Percentiles rank a stretch among this genome's conserved stretches.
Evolutionary conservation across 2,797 vertebrate species (phyloP).

Genomic region (Austrolebias charrua): DNA sequence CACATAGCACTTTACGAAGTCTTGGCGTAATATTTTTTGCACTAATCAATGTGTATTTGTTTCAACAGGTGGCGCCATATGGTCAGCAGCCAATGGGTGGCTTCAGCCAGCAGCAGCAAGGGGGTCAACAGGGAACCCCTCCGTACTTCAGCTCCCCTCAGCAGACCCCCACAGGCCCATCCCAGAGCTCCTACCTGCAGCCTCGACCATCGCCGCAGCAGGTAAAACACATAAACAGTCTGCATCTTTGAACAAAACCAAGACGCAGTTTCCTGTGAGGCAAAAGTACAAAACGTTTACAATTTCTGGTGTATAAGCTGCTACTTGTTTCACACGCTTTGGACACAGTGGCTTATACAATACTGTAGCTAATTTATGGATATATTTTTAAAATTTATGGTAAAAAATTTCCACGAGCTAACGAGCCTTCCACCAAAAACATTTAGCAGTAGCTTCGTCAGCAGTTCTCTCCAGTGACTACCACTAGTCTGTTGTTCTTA

Average conservation of each 20-base stretch:
- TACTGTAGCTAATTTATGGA: too few species aligned
- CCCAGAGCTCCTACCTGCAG: constrained; percentile 86
- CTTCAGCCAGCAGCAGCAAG: constrained; percentile 78
- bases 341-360: too few species aligned
- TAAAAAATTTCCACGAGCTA: too few species aligned
- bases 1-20: too few species aligned
- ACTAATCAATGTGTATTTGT: constrained; percentile 48
- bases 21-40: constrained; percentile 24
- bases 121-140: constrained; percentile 86
- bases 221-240: constrained; percentile 71
- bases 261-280: background rate
- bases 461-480: too few species aligned
- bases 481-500: too few species aligned
- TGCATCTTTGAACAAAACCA: background rate
- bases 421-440: too few species aligned
- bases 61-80: constrained; percentile 88
- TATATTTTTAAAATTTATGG: too few species aligned
- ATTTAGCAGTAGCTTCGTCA: too few species aligned
- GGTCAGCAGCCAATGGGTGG: constrained; percentile 82
- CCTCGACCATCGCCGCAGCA: constrained; percentile 87
- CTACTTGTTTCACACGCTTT: too few species aligned
- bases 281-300: too few species aligned
- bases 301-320: too few species aligned
- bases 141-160: constrained; percentile 93
- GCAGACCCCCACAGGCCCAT: constrained; percentile 82